A percentile compares a stretch with the other conserved stretches of the same genome.
phyloP scores from a whole-genome alignment of 2,797 vertebrate species.

The Philypnodon macrostomus region DNA sequence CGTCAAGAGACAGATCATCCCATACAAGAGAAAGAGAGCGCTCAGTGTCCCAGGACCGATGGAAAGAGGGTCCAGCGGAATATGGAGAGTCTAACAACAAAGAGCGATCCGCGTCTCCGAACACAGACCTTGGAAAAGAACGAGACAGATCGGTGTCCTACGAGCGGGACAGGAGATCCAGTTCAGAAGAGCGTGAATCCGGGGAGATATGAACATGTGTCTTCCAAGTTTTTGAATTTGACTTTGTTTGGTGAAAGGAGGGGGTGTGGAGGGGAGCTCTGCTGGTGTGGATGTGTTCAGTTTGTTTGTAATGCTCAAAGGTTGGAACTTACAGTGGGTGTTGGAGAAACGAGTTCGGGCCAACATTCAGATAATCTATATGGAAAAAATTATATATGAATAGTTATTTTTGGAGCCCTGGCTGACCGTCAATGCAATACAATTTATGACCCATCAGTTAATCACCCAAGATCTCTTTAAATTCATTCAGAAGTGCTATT shows the following conservation, averaged over 20 bases:
- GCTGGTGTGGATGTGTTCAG: slow-evolving; percentile 27
- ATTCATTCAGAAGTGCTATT: slow-evolving; percentile 54
- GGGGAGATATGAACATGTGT: slow-evolving; percentile 54
- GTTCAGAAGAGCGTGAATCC: slow-evolving; percentile 80
- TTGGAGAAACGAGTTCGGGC: slow-evolving; percentile 21
- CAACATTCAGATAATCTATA: slow-evolving; percentile 46
- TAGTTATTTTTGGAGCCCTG: slow-evolving; percentile 2
- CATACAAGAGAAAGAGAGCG: slow-evolving; percentile 66
- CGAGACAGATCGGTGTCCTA: slow-evolving; percentile 74
- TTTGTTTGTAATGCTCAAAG: slow-evolving; percentile 46
- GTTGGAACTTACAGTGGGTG: slow-evolving; percentile 23
- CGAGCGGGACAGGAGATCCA: slow-evolving; percentile 77
- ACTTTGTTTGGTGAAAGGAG: slow-evolving; percentile 37
- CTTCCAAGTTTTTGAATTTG: slow-evolving; percentile 49
- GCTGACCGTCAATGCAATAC: slow-evolving; percentile 22
- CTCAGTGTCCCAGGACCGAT: slow-evolving; percentile 62
- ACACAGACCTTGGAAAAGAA: slow-evolving; percentile 59
- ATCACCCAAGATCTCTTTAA: background rate
- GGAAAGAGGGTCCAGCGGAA: slow-evolving; percentile 39
- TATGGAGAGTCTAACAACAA: slow-evolving; percentile 54
- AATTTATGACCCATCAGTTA: slow-evolving; percentile 35
- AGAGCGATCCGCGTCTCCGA: slow-evolving; percentile 61
- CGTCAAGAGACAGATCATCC: slow-evolving; percentile 67
- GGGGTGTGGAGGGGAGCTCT: slow-evolving; percentile 34
- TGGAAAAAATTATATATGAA: slow-evolving; percentile 12